Evolutionary conservation across 2,797 vertebrate species (phyloP).

Genomic region (Thripadectes ignobilis): DNA sequence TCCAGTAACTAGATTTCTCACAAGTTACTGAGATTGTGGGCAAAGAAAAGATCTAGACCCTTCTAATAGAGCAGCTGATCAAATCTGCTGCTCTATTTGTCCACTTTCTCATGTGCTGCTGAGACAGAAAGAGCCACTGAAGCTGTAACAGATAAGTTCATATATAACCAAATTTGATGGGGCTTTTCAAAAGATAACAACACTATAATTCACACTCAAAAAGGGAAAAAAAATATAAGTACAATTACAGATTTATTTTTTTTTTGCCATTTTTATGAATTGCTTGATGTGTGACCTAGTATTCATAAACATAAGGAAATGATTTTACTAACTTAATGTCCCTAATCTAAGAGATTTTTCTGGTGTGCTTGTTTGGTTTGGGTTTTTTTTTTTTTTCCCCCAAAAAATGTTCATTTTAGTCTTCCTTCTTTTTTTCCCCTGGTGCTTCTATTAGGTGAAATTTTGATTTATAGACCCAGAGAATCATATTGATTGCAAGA

Average conservation of each 20-base stretch:
- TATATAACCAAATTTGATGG: neutral
- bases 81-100: neutral
- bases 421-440: accelerated
- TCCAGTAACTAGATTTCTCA: neutral
- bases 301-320: neutral
- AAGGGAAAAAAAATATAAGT: neutral
- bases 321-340: neutral
- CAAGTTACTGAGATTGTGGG: neutral
- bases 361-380: accelerated
- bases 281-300: neutral
- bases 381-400: accelerated
- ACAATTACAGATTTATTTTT: neutral
- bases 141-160: neutral
- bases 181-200: neutral
- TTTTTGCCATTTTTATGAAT: neutral
- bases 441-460: neutral
- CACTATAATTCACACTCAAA: neutral
- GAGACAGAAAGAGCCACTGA: neutral
- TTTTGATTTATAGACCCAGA: neutral
- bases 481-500: neutral
- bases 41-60: neutral
- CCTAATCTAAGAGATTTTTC: neutral
- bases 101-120: neutral
- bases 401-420: neutral
- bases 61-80: neutral